These are phyloP conservation scores for Leucoraja ocellata DNA, from an alignment of 2,797 vertebrate genomes.

Conservation along the genomic window DNA sequence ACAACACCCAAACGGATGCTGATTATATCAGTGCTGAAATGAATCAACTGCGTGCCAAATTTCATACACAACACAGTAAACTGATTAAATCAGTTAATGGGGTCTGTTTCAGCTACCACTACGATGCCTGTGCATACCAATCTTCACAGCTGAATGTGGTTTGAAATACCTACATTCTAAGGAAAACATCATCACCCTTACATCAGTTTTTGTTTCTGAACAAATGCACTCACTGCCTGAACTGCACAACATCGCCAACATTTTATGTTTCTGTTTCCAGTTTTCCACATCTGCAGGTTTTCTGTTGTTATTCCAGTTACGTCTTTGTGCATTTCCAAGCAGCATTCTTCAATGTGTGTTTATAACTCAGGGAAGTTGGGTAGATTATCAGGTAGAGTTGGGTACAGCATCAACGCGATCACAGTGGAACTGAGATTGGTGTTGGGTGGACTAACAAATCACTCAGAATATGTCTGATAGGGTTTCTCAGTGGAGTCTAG, in stretches of 20 bases:
- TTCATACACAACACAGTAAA: not conserved
- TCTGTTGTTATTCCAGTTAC: not conserved
- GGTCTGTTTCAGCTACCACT: not conserved
- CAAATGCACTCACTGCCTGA: not conserved
- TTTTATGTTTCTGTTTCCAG: not conserved
- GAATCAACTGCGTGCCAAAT: not conserved
- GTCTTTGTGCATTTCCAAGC: not conserved
- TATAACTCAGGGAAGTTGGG: not conserved
- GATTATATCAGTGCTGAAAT: constrained; percentile 14
- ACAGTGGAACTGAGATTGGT: not conserved
- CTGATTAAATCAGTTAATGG: not conserved
- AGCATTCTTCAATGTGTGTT: not conserved
- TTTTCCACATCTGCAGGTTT: not conserved
- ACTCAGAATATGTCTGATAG: not conserved
- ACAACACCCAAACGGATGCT: constrained; percentile 17
- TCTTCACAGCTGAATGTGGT: not conserved
- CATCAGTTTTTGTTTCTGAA: not conserved
- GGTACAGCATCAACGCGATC: not conserved
- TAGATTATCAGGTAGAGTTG: not conserved
- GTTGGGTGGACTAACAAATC: not conserved
- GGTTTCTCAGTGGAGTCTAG: not conserved
- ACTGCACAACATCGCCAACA: too few species aligned
- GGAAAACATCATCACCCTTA: not conserved
- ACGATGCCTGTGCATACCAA: not conserved
- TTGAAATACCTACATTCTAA: not conserved